A percentile compares a stretch with the other conserved stretches of the same genome.
Evolutionary conservation across 2,113 vertebrate species (phyloP).

Genomic region (Craseonycteris thonglongyai): DNA sequence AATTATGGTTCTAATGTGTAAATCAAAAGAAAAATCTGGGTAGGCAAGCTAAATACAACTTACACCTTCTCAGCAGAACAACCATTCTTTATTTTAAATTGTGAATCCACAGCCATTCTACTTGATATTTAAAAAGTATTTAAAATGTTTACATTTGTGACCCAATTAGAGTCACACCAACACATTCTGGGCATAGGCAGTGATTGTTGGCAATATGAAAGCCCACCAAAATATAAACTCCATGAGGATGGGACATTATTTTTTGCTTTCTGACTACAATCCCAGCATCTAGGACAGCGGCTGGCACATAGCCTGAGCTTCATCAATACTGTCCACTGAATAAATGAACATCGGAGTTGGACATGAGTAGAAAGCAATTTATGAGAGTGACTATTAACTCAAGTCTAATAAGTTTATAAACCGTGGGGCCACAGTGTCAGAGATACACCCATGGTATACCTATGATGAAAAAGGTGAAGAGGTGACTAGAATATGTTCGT

Average conservation of each 20-base stretch:
- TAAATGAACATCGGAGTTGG: not conserved
- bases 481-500: not conserved
- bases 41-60: not conserved
- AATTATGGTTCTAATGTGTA: not conserved
- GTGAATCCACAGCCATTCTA: not conserved
- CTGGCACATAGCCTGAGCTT: not conserved
- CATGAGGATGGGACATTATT: not conserved
- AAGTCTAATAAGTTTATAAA: not conserved
- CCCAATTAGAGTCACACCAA: not conserved
- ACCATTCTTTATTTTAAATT: not conserved
- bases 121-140: not conserved
- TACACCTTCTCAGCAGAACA: not conserved
- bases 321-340: not conserved
- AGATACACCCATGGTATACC: not conserved
- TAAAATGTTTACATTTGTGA: not conserved
- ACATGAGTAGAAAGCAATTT: not conserved
- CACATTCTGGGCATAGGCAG: not conserved
- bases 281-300: not conserved
- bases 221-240: not conserved
- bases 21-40: not conserved
- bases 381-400: not conserved
- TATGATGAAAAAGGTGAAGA: not conserved
- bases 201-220: not conserved
- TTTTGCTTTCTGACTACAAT: not conserved
- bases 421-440: not conserved